Evolutionary conservation across 2,888 invertebrate species (phyloP), one percentile per base, ranked within the genome.

Genomic region (Norana najaformis): DNA sequence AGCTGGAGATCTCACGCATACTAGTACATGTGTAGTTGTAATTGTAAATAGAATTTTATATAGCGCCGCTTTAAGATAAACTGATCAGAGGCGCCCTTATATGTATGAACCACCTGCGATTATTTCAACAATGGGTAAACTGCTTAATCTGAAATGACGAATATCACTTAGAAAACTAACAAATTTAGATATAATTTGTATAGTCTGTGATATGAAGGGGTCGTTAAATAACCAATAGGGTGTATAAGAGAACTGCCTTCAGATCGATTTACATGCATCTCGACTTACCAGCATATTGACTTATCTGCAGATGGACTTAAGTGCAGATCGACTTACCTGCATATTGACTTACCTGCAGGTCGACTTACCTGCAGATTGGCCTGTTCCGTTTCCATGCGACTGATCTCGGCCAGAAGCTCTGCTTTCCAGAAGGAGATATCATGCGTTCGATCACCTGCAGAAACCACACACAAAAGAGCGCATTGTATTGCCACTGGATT

Each of bases 341-440:
- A n/a, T 1, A 69, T 8, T n/a, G n/a, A 85, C 6, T 20, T n/a
- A 83, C 83, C 83, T 83, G 35, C 30, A 53, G 53, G 35, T 83
- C 20, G 30, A 82, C 35, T 35, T 88, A 92, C 97, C 94, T 98
- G 97, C 18, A 97, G 96, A 90, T 97, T 96, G 94, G 98, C 97
- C 94, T 97, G 96, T 94, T 98, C 98, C 16, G 96, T 96, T 89
- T 97, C 96, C 90, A 98, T 95, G 91, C 97, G 96, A 94, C 97
- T 97, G 94, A 98, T 96, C 95, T 98, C 98, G 38, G 97, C 96
- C 90, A 95, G 94, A 11, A 97, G 96, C 96, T 98, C 98, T 88
- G 97, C 97, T 91, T 97, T 96, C 98, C 98, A 98, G 95, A 98
- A 98, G 11, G 97, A 97, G 1, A 97, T 97, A 94, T 98, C 98